Evolutionary conservation across 2,888 invertebrate species (phyloP).

Genomic region (Melanargia galathea): DNA sequence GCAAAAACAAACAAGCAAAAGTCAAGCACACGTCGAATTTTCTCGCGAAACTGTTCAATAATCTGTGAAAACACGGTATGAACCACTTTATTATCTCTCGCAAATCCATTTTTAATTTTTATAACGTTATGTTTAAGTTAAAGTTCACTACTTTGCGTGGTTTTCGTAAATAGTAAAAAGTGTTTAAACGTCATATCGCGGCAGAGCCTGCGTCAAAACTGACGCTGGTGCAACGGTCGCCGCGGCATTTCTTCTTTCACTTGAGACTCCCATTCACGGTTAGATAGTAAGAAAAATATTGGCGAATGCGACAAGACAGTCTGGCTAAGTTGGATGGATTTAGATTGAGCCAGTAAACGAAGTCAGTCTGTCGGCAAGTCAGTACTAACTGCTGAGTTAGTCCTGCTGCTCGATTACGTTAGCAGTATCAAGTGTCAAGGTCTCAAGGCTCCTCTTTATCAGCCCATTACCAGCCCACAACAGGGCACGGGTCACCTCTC

Average conservation of each 20-base stretch:
- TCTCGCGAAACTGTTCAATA: conserved; percentile 50
- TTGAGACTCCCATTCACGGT: conserved; percentile 24
- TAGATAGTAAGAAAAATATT: conserved; percentile 7
- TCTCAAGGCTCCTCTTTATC: no score
- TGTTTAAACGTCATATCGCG: conserved; percentile 56
- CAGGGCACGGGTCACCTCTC: no score
- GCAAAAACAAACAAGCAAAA: conserved; percentile 60
- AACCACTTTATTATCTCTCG: conserved; percentile 79
- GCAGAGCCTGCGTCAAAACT: conserved; percentile 53
- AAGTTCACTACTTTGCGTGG: conserved; percentile 29
- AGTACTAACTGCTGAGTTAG: no score
- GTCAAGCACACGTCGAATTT: conserved; percentile 54
- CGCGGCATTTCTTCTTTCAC: conserved; percentile 71
- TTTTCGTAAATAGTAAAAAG: conserved; percentile 32
- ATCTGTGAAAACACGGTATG: conserved; percentile 72
- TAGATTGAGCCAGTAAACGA: no score
- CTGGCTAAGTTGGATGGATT: not conserved
- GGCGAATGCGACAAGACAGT: not conserved
- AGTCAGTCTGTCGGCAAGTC: no score
- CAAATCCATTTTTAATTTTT: conserved; percentile 66
- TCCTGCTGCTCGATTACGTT: no score
- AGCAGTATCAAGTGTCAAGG: no score
- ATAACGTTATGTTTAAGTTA: conserved; percentile 28
- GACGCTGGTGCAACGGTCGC: conserved; percentile 46
- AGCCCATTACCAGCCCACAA: no score